Evolutionary conservation across 2,113 vertebrate genomes (phyloP).

Genomic region (Thomomys bottae): DNA sequence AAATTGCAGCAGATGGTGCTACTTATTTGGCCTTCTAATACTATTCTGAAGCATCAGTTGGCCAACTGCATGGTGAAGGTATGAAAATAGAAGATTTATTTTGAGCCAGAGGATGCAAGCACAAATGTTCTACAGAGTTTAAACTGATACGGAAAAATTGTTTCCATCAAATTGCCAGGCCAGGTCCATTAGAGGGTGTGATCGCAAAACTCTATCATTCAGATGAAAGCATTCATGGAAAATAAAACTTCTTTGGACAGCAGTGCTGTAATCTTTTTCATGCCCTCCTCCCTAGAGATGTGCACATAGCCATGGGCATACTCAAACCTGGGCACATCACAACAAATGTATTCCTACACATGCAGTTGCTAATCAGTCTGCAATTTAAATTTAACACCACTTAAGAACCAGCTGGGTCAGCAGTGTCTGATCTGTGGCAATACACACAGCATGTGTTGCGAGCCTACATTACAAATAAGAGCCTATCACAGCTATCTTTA

Average conservation of each 20-base stretch:
- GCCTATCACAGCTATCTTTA: slow-evolving; percentile 5
- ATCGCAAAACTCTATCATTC: background rate
- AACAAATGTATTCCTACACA: slow-evolving; percentile 17
- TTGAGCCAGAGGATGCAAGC: slow-evolving; percentile 54
- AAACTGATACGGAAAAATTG: slow-evolving; percentile 64
- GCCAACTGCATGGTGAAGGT: slow-evolving; percentile 69
- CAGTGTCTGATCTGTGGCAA: slow-evolving; percentile 27
- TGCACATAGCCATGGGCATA: background rate
- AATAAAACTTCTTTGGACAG: slow-evolving; percentile 34
- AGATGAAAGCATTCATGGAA: slow-evolving; percentile 49
- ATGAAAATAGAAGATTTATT: slow-evolving; percentile 76
- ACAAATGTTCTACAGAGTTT: slow-evolving; percentile 63
- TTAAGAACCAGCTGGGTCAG: slow-evolving; percentile 60
- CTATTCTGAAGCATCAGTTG: slow-evolving; percentile 72
- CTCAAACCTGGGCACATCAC: background rate
- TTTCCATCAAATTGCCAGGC: slow-evolving; percentile 27
- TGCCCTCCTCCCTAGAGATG: background rate
- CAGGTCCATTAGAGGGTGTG: slow-evolving; percentile 54
- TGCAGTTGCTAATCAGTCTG: slow-evolving; percentile 11
- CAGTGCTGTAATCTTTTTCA: slow-evolving; percentile 49
- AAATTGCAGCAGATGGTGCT: slow-evolving; percentile 75
- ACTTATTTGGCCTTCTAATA: slow-evolving; percentile 71
- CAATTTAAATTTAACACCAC: slow-evolving; percentile 56
- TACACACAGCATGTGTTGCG: slow-evolving; percentile 22
- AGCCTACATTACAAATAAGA: slow-evolving; percentile 17